Evolutionary conservation across 2,113 vertebrate species (phyloP), one percentile per base, ranked within the genome.

Genomic region (Cyprinodon variegatus): DNA sequence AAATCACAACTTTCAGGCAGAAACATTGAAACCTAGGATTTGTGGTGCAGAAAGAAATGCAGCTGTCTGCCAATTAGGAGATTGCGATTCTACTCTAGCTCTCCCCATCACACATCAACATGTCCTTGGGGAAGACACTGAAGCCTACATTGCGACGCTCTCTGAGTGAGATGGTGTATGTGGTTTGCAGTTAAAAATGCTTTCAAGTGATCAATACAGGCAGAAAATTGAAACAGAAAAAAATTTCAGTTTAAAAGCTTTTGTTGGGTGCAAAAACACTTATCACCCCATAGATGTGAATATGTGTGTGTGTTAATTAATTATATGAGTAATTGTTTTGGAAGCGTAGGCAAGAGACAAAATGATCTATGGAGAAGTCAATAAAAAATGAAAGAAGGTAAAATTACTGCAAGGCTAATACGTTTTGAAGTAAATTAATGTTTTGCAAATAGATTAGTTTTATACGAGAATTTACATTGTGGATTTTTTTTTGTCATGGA

Each of bases 311-410:
- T 22, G 22, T 29, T 66, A 66, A 66, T 66, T 66, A 45, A 66
- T 36, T 66, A 29, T 46, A 36, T 11, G 14, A 64, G 38, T n/a
- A 38, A 64, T 64, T 64, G 62, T 64, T 64, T 64, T 64, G 29
- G 41, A 66, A 12, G 13, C n/a, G 4, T 46, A 3, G 14, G 20
- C 12, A n/a, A n/a, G 22, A 66, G 65, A 36, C 43, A 36, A 29
- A 43, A 4, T 66, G 43, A 46, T 43, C 15, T 22, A 66, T 45
- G 41, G 29, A 22, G 41, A 66, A 66, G 22, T 66, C 29, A 46
- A 46, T 48, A 12, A 66, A 66, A 5, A 36, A 12, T 8, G 13
- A 38, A 36, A 7, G 7, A 39, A 38, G 43, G 11, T 46, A 11
- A 45, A 29, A 45, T 11, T 29, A 29, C n/a, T 46, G 20, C 40